A percentile compares a stretch with the other conserved stretches of the same genome.
Evolutionary conservation across 2,797 vertebrate species (phyloP).

Genomic region (Phrynocephalus forsythii): DNA sequence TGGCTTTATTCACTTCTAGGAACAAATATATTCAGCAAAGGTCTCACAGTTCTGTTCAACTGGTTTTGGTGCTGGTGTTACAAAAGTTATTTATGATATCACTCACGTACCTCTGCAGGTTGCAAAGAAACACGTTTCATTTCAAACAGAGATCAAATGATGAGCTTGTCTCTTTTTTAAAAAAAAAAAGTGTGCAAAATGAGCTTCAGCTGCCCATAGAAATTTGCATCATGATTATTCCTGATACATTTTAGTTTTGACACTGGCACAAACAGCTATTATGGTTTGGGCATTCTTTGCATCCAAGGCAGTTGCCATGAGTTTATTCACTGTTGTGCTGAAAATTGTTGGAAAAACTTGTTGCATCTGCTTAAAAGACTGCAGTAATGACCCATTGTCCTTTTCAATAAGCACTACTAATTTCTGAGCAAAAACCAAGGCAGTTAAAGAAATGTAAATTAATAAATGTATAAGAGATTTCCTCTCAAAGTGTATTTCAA

Average conservation of each 20-base stretch:
- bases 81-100: background rate
- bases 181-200: background rate
- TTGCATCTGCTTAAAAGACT: conserved; percentile 1
- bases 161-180: background rate
- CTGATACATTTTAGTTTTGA: conserved; percentile 16
- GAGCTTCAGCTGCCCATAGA: background rate
- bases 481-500: conserved; percentile 15
- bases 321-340: background rate
- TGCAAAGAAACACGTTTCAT: background rate
- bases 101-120: background rate
- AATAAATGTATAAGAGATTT: background rate
- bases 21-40: background rate
- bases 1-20: background rate
- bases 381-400: background rate
- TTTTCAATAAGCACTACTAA: conserved; percentile 6
- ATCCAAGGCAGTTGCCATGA: background rate
- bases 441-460: conserved; percentile 13
- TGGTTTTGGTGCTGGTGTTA: background rate
- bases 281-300: background rate
- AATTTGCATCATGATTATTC: conserved; percentile 14
- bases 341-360: conserved; percentile 3
- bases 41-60: background rate
- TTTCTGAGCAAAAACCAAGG: conserved; percentile 25
- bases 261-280: conserved; percentile 17
- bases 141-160: background rate